Percentiles rank a stretch among this genome's conserved stretches.
phyloP scores from a whole-genome alignment of 2,113 vertebrate genomes.

The Australoheros scitulus region DNA sequence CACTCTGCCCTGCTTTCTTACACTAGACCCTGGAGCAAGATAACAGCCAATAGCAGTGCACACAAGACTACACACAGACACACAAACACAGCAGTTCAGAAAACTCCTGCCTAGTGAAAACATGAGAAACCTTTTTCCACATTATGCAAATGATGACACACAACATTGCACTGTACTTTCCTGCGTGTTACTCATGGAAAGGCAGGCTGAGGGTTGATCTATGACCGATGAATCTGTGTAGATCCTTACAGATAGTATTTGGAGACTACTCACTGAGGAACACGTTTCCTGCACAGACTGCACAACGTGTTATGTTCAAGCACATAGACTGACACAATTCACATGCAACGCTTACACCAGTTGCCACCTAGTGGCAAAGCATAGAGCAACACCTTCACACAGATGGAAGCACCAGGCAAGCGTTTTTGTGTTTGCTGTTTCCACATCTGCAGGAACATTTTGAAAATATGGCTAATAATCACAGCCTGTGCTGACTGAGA shows the following conservation, averaged over 20 bases:
- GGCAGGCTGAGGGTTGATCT: neutral
- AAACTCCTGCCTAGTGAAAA: conserved; percentile 35
- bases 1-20: conserved; percentile 35
- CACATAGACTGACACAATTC: conserved; percentile 2
- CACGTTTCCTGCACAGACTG: neutral
- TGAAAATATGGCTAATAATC: conserved; percentile 12
- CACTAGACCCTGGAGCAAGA: conserved; percentile 25
- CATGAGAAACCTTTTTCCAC: conserved; percentile 18
- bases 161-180: conserved; percentile 15
- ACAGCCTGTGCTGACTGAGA: neutral
- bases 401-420: neutral
- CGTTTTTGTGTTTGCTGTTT: conserved; percentile 21
- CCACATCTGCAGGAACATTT: conserved; percentile 11
- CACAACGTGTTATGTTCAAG: conserved; percentile 9
- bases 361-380: conserved; percentile 51
- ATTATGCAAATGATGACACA: conserved; percentile 38
- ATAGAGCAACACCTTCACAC: conserved; percentile 8
- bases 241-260: neutral
- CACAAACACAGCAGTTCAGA: conserved; percentile 17
- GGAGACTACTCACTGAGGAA: conserved; percentile 2
- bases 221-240: neutral
- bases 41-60: conserved; percentile 42
- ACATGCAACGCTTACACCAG: neutral
- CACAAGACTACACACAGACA: conserved; percentile 7
- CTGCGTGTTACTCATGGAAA: neutral